Percentiles rank a stretch among this genome's conserved stretches.
phyloP scores from a whole-genome alignment of 2,113 vertebrate species.

The Vulpes lagopus region DNA sequence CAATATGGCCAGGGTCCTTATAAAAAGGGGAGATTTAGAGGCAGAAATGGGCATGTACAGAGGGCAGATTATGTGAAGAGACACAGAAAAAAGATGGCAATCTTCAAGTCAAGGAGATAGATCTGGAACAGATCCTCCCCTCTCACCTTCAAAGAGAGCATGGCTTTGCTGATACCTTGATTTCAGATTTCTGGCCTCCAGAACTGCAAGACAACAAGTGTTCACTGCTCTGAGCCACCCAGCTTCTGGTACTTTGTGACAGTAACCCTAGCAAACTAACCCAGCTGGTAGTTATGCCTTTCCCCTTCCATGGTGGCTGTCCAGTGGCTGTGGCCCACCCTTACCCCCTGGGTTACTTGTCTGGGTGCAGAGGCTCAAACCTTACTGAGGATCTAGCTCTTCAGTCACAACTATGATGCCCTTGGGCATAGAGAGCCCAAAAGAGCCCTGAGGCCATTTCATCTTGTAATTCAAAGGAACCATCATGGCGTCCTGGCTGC shows the following conservation, averaged over 20 bases:
- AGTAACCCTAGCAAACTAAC: background rate
- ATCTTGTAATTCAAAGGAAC: background rate
- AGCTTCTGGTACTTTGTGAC: background rate
- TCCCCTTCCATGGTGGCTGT: background rate
- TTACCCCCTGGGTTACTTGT: background rate
- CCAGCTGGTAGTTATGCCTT: background rate
- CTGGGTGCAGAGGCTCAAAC: background rate
- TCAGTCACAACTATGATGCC: background rate
- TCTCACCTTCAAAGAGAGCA: background rate
- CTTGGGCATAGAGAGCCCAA: background rate
- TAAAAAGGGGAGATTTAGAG: background rate
- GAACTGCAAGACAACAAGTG: background rate
- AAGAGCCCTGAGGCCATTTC: background rate
- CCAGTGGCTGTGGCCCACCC: background rate
- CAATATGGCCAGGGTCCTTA: background rate
- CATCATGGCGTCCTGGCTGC: background rate
- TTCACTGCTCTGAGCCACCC: background rate
- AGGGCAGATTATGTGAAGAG: background rate
- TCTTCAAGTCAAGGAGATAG: background rate
- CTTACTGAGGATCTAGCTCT: background rate
- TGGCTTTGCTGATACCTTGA: background rate
- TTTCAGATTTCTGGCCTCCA: background rate
- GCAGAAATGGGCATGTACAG: background rate
- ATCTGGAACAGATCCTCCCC: background rate
- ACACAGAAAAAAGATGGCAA: background rate